Conservation (phyloP, 2,797 vertebrate genomes). For the Tinamus major region DNA sequence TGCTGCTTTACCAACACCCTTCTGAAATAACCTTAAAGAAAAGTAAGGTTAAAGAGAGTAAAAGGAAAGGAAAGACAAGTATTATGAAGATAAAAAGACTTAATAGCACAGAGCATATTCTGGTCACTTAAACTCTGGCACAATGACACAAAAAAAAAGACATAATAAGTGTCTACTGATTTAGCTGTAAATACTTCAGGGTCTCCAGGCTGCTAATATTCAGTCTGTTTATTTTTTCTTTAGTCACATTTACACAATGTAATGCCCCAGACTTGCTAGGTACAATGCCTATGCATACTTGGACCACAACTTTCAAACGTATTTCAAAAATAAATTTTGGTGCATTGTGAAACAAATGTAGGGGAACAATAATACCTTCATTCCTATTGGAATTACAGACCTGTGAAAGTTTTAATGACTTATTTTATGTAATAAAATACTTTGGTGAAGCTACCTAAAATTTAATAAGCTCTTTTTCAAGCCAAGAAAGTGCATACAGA, state of each 20-base stretch:
- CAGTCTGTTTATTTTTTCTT: background rate
- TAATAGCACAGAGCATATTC: background rate
- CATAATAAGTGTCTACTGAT: fast-evolving
- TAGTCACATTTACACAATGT: background rate
- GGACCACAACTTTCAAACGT: background rate
- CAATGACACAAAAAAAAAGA: background rate
- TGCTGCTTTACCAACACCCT: background rate
- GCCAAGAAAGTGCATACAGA: background rate
- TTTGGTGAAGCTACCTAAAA: background rate
- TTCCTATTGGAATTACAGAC: background rate
- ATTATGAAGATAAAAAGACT: background rate
- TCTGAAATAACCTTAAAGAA: background rate
- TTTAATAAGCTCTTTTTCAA: background rate
- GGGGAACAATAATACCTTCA: background rate
- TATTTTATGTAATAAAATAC: background rate
- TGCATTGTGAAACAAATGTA: background rate
- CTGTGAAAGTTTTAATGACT: background rate
- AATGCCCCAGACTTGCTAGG: background rate
- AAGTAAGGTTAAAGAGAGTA: background rate
- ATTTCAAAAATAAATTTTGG: background rate
- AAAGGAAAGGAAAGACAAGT: background rate
- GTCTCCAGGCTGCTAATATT: background rate
- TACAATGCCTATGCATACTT: background rate
- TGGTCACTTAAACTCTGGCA: background rate
- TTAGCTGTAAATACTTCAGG: background rate